Evolutionary conservation across 2,113 vertebrate genomes (phyloP).

Genomic region (Passer montanus): DNA sequence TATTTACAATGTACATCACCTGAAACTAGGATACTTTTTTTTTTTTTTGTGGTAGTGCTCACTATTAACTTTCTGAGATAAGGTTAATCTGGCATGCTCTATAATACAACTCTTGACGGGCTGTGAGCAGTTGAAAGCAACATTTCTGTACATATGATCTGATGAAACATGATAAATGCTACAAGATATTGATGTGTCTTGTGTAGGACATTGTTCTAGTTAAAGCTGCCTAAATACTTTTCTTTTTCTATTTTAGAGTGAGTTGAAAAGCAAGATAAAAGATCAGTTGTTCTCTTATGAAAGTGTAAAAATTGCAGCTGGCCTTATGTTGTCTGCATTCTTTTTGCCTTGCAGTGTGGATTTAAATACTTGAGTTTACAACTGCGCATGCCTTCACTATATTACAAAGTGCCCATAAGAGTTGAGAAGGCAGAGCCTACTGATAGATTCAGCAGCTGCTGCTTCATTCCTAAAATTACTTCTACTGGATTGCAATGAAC

Average conservation of each 20-base stretch:
- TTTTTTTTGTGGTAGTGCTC: not conserved
- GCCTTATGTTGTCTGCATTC: conserved; percentile 1
- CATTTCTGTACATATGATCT: not conserved
- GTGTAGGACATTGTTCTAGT: not conserved
- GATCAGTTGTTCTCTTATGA: not conserved
- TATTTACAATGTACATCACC: not conserved
- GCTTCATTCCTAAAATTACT: conserved; percentile 31
- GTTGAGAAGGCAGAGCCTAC: not conserved
- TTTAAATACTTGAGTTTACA: conserved; percentile 40
- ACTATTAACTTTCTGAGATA: not conserved
- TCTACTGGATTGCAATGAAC: not conserved
- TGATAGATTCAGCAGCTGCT: conserved; percentile 33
- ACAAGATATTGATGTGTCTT: not conserved
- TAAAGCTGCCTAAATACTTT: not conserved
- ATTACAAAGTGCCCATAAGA: not conserved
- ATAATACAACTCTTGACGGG: not conserved
- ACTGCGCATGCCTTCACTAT: not conserved
- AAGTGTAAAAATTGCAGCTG: conserved; percentile 24
- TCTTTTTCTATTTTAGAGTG: not conserved
- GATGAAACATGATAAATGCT: not conserved
- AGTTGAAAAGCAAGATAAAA: not conserved
- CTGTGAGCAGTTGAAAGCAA: not conserved
- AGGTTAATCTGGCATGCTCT: not conserved
- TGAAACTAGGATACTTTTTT: not conserved
- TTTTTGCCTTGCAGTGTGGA: conserved; percentile 12